Evolutionary conservation across 2,888 invertebrate genomes (phyloP).

Genomic region (Diogma glabrata): DNA sequence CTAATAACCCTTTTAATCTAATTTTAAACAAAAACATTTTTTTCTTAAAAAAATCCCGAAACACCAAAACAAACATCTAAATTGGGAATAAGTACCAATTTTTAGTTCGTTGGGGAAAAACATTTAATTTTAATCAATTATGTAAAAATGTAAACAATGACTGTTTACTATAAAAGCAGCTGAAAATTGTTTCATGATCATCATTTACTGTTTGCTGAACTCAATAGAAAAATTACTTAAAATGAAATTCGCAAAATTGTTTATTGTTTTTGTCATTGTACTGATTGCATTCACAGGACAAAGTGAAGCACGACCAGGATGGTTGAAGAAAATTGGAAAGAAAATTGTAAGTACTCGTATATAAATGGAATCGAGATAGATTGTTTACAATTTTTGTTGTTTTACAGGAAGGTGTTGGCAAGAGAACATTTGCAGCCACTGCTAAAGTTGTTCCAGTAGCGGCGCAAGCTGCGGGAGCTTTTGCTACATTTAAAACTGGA

Average conservation of each 20-base stretch:
- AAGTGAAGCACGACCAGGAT: background rate
- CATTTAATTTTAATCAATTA: no score
- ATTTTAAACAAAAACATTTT: no score
- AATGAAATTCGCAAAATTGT: background rate
- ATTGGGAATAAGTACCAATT: no score
- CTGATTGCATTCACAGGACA: background rate
- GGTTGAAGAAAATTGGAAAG: background rate
- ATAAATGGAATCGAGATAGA: background rate
- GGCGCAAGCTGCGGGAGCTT: background rate
- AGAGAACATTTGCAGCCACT: background rate
- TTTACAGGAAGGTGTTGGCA: conserved; percentile 3
- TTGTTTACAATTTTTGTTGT: background rate
- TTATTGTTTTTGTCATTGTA: background rate
- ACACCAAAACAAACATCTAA: no score
- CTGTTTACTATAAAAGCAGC: no score
- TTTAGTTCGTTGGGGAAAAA: no score
- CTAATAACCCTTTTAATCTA: no score
- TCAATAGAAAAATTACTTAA: no score
- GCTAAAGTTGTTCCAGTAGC: background rate
- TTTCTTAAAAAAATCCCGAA: no score
- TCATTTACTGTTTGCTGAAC: no score
- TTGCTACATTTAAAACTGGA: background rate
- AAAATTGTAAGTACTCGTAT: background rate
- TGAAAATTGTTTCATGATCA: no score
- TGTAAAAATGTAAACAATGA: no score